A percentile compares a stretch with the other conserved stretches of the same genome.
phyloP scores from a whole-genome alignment of 1,140 invertebrate genomes.

The Ceratitis capitata region DNA sequence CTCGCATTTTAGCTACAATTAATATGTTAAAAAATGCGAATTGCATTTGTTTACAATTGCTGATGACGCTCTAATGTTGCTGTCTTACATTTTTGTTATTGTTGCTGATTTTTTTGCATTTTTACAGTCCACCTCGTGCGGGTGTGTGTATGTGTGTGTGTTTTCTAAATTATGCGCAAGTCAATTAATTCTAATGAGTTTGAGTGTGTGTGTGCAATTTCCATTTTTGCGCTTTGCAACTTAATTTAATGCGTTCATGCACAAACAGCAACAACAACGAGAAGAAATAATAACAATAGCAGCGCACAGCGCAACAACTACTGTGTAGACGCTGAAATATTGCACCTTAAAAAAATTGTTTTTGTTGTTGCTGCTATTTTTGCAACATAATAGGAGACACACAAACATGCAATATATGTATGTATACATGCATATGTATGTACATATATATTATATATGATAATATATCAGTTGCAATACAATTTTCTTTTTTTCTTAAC shows the following conservation, averaged over 20 bases:
- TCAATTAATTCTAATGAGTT: slow-evolving; percentile 64
- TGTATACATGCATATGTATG: not conserved
- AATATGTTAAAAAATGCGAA: not conserved
- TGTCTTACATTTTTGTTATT: not conserved
- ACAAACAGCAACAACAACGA: not conserved
- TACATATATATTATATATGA: not conserved
- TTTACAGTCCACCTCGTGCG: too few species aligned
- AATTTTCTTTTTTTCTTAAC: not conserved
- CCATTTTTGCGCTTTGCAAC: slow-evolving; percentile 54
- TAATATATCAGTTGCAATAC: not conserved
- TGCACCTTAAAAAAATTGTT: not conserved
- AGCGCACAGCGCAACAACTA: not conserved
- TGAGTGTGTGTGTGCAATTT: not conserved
- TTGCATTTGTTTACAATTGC: not conserved
- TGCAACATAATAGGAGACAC: not conserved
- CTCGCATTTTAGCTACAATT: not conserved
- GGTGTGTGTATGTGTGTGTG: too few species aligned
- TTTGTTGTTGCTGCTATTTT: not conserved
- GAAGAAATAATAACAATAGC: not conserved
- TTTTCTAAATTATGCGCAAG: slow-evolving; percentile 64
- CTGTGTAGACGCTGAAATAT: slow-evolving; percentile 40
- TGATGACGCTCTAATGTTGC: not conserved
- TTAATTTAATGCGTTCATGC: slow-evolving; percentile 61
- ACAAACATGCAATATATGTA: not conserved
- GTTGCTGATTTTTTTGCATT: not conserved